phyloP scores from a whole-genome alignment of 2,888 invertebrate genomes.

The Tenthredo livida region DNA sequence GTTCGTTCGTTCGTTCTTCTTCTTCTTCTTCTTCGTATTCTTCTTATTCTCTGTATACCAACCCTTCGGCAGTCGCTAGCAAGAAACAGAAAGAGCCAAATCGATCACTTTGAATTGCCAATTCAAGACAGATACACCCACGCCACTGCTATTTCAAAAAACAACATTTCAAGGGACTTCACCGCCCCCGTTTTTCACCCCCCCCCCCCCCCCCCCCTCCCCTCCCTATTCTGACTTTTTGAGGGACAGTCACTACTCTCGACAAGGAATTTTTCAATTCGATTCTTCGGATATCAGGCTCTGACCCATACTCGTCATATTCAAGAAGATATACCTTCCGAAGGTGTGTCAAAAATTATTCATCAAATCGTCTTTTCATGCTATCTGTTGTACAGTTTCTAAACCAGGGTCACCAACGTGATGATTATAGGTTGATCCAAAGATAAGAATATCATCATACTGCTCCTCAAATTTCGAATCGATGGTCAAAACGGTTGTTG shows the following conservation, averaged over 20 bases:
- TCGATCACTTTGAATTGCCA: constrained; percentile 28
- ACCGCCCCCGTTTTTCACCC: not conserved
- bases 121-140: constrained; percentile 21
- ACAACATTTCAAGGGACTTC: not conserved
- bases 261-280: not conserved
- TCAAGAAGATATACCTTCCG: not conserved
- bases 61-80: not conserved
- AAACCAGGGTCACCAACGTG: no score
- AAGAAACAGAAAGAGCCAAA: constrained; percentile 7
- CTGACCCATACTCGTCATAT: not conserved
- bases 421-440: no score
- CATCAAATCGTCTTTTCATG: no score
- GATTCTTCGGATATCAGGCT: not conserved
- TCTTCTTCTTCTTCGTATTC: not conserved
- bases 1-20: not conserved
- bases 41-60: not conserved
- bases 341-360: not conserved
- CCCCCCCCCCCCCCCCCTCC: not conserved
- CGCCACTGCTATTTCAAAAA: not conserved
- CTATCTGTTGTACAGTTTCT: no score
- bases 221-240: not conserved
- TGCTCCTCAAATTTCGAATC: not conserved
- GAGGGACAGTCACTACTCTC: not conserved
- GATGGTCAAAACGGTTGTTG: not conserved
- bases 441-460: no score